Conservation (phyloP, 2,797 vertebrate genomes). For the Nothura maculosa region DNA sequence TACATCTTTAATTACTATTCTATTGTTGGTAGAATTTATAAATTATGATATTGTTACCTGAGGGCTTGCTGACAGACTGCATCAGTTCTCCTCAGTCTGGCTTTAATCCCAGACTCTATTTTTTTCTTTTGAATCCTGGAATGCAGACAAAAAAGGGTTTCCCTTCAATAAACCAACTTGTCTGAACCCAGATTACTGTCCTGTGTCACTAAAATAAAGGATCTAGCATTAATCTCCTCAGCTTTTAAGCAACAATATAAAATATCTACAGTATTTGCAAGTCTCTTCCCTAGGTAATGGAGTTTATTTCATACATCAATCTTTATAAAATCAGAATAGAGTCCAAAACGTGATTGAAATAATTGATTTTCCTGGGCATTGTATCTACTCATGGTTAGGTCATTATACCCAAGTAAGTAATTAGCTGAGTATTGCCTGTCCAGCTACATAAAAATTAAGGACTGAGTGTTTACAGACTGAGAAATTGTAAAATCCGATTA, state of each 20-base stretch:
- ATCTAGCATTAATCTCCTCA: constrained; percentile 61
- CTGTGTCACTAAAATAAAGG: constrained; percentile 56
- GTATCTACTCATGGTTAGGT: background rate
- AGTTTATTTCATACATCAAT: constrained; percentile 20
- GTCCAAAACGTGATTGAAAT: background rate
- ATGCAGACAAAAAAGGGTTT: constrained; percentile 78
- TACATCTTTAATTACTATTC: constrained; percentile 77
- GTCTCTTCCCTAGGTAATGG: constrained; percentile 34
- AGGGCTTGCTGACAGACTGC: constrained; percentile 82
- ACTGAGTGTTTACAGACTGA: background rate
- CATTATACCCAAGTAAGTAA: background rate
- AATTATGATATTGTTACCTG: constrained; percentile 83
- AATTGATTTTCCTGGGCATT: background rate
- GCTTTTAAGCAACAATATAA: constrained; percentile 53
- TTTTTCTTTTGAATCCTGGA: constrained; percentile 78
- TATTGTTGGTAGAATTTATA: constrained; percentile 79
- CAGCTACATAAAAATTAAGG: constrained; percentile 21
- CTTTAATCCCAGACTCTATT: constrained; percentile 66
- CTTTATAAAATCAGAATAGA: background rate
- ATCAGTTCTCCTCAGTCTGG: constrained; percentile 76
- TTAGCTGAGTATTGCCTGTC: background rate
- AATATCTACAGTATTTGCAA: constrained; percentile 37
- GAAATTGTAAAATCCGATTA: background rate
- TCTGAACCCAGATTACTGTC: constrained; percentile 77
- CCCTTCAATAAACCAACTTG: constrained; percentile 75